phyloP scores from a whole-genome alignment of 2,113 vertebrate species.

The Tragelaphus scriptus region DNA sequence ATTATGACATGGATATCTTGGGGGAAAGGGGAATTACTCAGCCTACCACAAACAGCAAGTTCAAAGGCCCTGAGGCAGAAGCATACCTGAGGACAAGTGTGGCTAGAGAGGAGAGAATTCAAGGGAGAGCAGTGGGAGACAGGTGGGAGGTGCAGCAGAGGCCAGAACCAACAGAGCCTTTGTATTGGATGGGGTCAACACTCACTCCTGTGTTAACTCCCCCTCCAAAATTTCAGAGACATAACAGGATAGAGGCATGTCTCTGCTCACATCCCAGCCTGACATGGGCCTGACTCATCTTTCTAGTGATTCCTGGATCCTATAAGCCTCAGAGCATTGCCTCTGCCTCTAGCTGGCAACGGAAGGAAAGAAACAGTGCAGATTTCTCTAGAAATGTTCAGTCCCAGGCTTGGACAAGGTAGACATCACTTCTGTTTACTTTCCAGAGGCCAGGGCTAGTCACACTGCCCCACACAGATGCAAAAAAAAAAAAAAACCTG shows the following conservation, averaged over 20 bases:
- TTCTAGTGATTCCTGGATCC: background rate
- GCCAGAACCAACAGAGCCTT: background rate
- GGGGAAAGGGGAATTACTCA: background rate
- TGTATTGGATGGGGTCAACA: background rate
- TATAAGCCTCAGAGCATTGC: background rate
- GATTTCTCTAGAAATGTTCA: background rate
- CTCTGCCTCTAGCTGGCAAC: background rate
- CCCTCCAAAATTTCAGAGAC: background rate
- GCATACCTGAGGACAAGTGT: background rate
- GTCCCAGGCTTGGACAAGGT: background rate
- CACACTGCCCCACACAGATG: background rate
- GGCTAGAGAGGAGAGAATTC: background rate
- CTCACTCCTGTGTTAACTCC: background rate
- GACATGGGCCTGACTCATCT: background rate
- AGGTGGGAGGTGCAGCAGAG: background rate
- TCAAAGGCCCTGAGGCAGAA: background rate
- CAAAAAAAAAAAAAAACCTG: rapidly evolving
- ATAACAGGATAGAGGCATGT: background rate
- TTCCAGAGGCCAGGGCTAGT: background rate
- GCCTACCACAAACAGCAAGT: background rate
- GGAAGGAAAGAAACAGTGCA: background rate
- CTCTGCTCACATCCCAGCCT: background rate
- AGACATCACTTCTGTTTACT: background rate
- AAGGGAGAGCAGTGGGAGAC: background rate
- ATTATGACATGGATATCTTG: background rate